Percentiles rank a stretch among this genome's conserved stretches.
These are phyloP conservation scores for Gari tellinella DNA, from an alignment of 2,888 invertebrate genomes.

Conservation along the genomic window DNA sequence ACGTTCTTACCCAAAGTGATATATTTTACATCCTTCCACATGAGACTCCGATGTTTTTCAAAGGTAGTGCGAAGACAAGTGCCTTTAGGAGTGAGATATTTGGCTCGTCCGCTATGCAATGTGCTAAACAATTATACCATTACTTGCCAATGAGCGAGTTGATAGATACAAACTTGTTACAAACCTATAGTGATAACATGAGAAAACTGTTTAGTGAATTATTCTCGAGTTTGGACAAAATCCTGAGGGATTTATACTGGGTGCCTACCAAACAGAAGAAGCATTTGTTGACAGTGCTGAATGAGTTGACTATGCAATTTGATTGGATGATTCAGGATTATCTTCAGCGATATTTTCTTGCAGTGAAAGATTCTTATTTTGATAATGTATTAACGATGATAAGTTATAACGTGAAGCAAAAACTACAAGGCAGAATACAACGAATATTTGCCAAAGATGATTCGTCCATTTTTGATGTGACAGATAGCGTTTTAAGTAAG, in stretches of 20 bases:
- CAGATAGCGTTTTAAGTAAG: slow-evolving; percentile 33
- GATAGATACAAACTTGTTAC: slow-evolving; percentile 27
- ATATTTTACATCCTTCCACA: slow-evolving; percentile 58
- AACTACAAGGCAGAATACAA: slow-evolving; percentile 23
- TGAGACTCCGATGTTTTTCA: slow-evolving; percentile 26
- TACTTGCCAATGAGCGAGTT: slow-evolving; percentile 40
- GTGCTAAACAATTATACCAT: slow-evolving; percentile 33
- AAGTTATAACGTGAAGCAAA: slow-evolving; percentile 18
- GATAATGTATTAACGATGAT: slow-evolving; percentile 35
- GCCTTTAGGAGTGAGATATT: slow-evolving; percentile 4
- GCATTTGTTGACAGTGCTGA: slow-evolving; percentile 38
- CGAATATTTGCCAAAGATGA: slow-evolving; percentile 1
- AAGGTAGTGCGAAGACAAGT: slow-evolving; percentile 16
- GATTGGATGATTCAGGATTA: slow-evolving; percentile 7
- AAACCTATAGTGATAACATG: slow-evolving; percentile 21
- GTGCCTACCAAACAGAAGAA: slow-evolving; percentile 51
- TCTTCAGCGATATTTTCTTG: not conserved
- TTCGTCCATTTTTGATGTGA: slow-evolving; percentile 28
- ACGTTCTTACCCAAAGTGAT: slow-evolving; percentile 64
- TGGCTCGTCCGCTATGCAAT: slow-evolving; percentile 20
- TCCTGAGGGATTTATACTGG: slow-evolving; percentile 54
- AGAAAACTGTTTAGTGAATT: slow-evolving; percentile 39
- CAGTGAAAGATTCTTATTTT: slow-evolving; percentile 35
- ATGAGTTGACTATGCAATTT: slow-evolving; percentile 28
- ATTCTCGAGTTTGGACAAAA: slow-evolving; percentile 38